phyloP scores from a whole-genome alignment of 2,113 vertebrate genomes.

The Cheilinus undulatus region DNA sequence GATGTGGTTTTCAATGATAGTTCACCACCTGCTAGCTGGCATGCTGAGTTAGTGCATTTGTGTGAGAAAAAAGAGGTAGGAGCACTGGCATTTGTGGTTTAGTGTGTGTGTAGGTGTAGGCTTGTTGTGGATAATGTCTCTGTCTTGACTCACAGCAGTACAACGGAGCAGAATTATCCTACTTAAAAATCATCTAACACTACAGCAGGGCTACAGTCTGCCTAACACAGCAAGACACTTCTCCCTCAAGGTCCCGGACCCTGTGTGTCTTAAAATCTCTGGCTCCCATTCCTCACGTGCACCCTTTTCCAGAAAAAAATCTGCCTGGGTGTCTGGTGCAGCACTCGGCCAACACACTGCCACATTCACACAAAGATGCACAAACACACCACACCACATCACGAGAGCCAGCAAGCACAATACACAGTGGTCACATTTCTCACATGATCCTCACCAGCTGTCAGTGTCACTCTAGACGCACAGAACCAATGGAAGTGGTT shows the following conservation, averaged over 20 bases:
- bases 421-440: conserved; percentile 70
- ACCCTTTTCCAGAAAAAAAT: conserved; percentile 19
- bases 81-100: conserved; percentile 36
- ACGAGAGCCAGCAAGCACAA: conserved; percentile 63
- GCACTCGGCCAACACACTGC: conserved; percentile 26
- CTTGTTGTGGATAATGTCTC: conserved; percentile 57
- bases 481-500: conserved; percentile 11
- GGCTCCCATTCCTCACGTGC: conserved; percentile 30
- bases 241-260: conserved; percentile 30
- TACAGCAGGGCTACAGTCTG: conserved; percentile 39
- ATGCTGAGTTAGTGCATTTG: conserved; percentile 55
- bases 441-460: conserved; percentile 76
- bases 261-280: conserved; percentile 21
- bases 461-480: conserved; percentile 65
- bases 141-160: conserved; percentile 63
- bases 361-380: conserved; percentile 36
- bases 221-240: conserved; percentile 27
- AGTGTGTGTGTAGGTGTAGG: conserved; percentile 39
- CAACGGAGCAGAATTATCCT: conserved; percentile 66
- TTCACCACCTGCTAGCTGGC: conserved; percentile 68
- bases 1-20: conserved; percentile 58
- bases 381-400: conserved; percentile 21
- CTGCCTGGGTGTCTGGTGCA: conserved; percentile 22
- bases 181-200: conserved; percentile 59
- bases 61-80: conserved; percentile 36